These are phyloP conservation scores for Pseudomugil gertrudae DNA, from an alignment of 2,797 vertebrate species.

Conservation along the genomic window DNA sequence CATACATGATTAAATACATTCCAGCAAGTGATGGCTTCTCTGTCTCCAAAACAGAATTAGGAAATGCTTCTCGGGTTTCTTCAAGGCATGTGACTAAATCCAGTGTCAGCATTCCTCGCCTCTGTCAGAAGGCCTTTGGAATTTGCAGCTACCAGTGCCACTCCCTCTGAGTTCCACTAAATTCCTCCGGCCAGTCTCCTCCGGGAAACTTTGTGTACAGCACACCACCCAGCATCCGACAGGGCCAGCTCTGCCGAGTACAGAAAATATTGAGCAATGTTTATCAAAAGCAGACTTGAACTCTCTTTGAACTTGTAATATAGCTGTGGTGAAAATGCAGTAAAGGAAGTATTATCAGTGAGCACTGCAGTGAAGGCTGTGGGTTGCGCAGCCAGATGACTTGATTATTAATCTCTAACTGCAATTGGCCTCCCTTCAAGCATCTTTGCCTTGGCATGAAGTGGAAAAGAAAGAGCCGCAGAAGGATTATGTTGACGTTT, in stretches of 20 bases:
- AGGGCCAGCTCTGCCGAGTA: slow-evolving; percentile 50
- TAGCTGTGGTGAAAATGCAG: slow-evolving; percentile 64
- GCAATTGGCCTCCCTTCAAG: slow-evolving; percentile 57
- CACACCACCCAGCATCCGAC: slow-evolving; percentile 33
- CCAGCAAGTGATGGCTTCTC: slow-evolving; percentile 1
- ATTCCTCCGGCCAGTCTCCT: slow-evolving; percentile 51
- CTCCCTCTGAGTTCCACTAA: slow-evolving; percentile 44
- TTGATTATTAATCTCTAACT: slow-evolving; percentile 66
- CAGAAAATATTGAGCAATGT: slow-evolving; percentile 58
- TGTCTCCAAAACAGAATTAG: slow-evolving; percentile 30
- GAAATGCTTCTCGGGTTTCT: slow-evolving; percentile 50
- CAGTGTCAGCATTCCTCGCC: slow-evolving; percentile 56
- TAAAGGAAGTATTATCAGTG: slow-evolving; percentile 71
- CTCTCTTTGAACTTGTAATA: slow-evolving; percentile 73
- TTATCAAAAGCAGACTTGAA: slow-evolving; percentile 68
- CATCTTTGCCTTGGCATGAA: slow-evolving; percentile 57
- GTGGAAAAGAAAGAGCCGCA: slow-evolving; percentile 26
- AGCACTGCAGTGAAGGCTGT: slow-evolving; percentile 20
- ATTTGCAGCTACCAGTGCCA: slow-evolving; percentile 49
- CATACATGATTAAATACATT: not conserved
- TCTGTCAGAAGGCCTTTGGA: slow-evolving; percentile 59
- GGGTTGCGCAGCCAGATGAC: slow-evolving; percentile 56
- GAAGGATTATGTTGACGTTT: slow-evolving; percentile 8
- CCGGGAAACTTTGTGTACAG: slow-evolving; percentile 34
- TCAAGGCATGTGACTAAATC: slow-evolving; percentile 45